Base-by-base conservation (phyloP, 2,797 vertebrate species). In the Urosaurus nigricauda region DNA sequence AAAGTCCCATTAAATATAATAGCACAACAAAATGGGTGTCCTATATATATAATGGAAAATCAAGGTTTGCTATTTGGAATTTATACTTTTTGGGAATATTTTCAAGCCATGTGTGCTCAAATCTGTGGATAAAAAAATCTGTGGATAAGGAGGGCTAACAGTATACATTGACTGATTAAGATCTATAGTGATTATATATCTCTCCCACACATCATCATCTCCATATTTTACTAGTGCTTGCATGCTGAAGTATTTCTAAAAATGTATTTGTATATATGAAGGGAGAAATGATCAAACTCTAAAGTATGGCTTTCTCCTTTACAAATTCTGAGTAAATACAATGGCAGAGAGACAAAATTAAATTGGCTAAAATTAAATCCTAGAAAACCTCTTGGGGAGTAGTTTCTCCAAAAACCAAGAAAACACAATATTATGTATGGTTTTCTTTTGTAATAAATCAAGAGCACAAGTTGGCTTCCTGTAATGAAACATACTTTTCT, bases 381-480 rank as follows among this genome's bases (percentile, higher is more conserved):
- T 5, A 17, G 70, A 73, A 17, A 73, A 32, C 70, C 13, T 14
- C 35, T 73, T 37, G 40, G 32, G 4, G 32, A 63, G 4, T 58
- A 47, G 8, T 47, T 63, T 16, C 2, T 43, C 65, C 70, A 63
- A 35, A 63, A 83, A 83, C 43, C 16, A n/a, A 16, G 40, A 6
- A 35, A 9, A 19, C 29, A 5, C 40, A 83, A 47, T 83, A 73
- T 43, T 37, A 51, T 63, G 47, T 73, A 81, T 70, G 37, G 17
- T 74, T 87, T 56, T 74, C 56, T 79, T 78, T 63, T 85, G 71
- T 56, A 17, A 7, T 82, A 53, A 83, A 89, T 68, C 1, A 73
- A 43, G 29, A 83, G 56, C 21, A 14, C 47, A 2, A 16, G 0
- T 1, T 83, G 4, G 47, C n/a, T 77, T 70, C 60, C 37, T 56